Percentiles rank a stretch among this genome's conserved stretches.
phyloP scores from a whole-genome alignment of 2,113 vertebrate genomes.

The Hippopotamus amphibius region DNA sequence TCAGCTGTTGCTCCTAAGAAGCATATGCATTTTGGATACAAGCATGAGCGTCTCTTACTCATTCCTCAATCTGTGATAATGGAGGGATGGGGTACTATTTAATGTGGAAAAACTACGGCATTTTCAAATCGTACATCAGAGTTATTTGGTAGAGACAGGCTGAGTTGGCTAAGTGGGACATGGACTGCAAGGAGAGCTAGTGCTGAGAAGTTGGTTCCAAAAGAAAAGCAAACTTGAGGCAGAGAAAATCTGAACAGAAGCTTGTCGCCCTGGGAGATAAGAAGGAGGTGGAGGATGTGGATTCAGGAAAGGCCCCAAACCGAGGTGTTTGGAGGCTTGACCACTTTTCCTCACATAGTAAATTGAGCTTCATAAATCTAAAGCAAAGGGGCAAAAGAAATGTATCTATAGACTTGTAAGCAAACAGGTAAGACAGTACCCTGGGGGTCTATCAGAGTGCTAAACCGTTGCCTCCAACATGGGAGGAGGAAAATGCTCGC shows the following conservation, averaged over 20 bases:
- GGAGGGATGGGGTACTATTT: not conserved
- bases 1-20: not conserved
- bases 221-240: not conserved
- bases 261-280: not conserved
- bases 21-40: not conserved
- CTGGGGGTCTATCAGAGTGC: not conserved
- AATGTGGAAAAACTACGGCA: not conserved
- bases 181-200: not conserved
- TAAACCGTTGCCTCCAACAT: not conserved
- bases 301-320: not conserved
- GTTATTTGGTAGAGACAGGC: not conserved
- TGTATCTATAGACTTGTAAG: not conserved
- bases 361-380: constrained; percentile 7
- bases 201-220: not conserved
- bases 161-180: not conserved
- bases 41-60: not conserved
- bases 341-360: not conserved
- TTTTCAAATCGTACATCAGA: not conserved
- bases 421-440: not conserved
- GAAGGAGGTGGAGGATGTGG: not conserved
- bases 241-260: not conserved
- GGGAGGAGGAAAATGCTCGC: not conserved
- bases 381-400: not conserved
- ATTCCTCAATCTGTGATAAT: not conserved
- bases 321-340: not conserved